Evolutionary conservation across 2,113 vertebrate species (phyloP).

Genomic region (Motacilla alba): DNA sequence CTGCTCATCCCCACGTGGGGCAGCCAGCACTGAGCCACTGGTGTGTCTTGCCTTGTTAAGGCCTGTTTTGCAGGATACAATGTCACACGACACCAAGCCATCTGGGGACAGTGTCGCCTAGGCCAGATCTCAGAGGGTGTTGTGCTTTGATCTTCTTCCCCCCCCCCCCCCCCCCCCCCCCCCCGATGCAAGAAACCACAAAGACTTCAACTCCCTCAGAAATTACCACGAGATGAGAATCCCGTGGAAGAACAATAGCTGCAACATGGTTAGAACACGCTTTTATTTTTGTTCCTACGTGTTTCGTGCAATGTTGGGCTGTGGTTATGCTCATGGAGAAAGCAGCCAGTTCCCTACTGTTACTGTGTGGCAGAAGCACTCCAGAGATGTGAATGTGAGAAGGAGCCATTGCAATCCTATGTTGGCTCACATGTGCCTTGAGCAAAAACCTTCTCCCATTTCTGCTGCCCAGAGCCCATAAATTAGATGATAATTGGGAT

Average conservation of each 20-base stretch:
- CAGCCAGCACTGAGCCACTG: neutral
- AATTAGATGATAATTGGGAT: neutral
- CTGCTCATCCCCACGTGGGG: neutral
- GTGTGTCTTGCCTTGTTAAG: neutral
- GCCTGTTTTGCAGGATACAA: neutral
- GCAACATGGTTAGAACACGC: neutral
- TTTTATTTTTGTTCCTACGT: constrained; percentile 7
- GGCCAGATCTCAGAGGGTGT: neutral
- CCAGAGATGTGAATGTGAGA: neutral
- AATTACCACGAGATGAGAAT: constrained; percentile 22
- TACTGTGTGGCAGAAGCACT: constrained; percentile 5
- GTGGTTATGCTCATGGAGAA: constrained; percentile 12
- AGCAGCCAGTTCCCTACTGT: neutral
- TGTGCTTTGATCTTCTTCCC: constrained; percentile 29
- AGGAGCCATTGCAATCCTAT: neutral
- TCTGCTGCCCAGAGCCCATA: neutral
- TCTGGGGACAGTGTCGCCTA: neutral
- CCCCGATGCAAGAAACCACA: constrained; percentile 26
- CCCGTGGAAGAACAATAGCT: constrained; percentile 29
- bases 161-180: too few relatives aligned
- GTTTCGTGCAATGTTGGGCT: neutral
- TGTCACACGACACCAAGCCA: neutral
- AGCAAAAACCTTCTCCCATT: neutral
- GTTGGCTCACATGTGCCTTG: neutral
- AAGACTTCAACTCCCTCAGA: constrained; percentile 1